These are phyloP conservation scores for Leptura quadrifasciata DNA, from an alignment of 2,888 invertebrate species.

Conservation along the genomic window DNA sequence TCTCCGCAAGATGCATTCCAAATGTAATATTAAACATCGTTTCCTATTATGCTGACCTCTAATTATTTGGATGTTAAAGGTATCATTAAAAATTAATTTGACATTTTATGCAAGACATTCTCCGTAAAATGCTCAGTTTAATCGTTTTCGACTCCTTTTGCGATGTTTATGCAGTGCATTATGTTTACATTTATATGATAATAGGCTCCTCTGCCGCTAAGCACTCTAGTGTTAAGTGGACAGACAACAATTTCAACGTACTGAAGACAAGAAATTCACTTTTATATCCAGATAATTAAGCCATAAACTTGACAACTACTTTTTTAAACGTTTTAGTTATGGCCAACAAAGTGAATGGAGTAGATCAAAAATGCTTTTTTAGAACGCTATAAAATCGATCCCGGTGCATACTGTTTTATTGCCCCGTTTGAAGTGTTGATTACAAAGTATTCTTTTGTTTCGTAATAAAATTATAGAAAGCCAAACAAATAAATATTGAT, in stretches of 20 bases:
- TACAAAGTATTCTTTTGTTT: constrained; percentile 34
- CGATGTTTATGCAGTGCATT: constrained; percentile 61
- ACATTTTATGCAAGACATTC: constrained; percentile 56
- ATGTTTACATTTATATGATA: constrained; percentile 66
- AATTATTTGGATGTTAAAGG: constrained; percentile 45
- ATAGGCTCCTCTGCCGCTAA: constrained; percentile 57
- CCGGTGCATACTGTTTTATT: constrained; percentile 27
- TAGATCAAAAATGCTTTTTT: constrained; percentile 36
- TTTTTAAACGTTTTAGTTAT: constrained; percentile 41
- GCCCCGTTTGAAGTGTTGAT: constrained; percentile 26
- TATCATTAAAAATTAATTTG: constrained; percentile 57
- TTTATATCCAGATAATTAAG: constrained; percentile 63
- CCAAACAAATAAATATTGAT: constrained; percentile 29
- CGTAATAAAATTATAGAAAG: constrained; percentile 30
- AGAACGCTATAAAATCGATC: constrained; percentile 33
- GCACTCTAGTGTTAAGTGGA: constrained; percentile 64
- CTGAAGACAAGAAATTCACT: constrained; percentile 59
- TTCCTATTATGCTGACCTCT: constrained; percentile 23
- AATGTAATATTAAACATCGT: constrained; percentile 31
- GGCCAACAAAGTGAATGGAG: constrained; percentile 32
- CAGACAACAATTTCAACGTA: constrained; percentile 58
- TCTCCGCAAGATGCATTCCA: constrained; percentile 11
- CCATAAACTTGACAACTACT: constrained; percentile 49
- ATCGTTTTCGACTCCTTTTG: constrained; percentile 50
- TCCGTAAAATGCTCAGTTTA: constrained; percentile 58